Evolutionary conservation across 2,797 vertebrate species (phyloP).

Genomic region (Tolypeutes matacus): DNA sequence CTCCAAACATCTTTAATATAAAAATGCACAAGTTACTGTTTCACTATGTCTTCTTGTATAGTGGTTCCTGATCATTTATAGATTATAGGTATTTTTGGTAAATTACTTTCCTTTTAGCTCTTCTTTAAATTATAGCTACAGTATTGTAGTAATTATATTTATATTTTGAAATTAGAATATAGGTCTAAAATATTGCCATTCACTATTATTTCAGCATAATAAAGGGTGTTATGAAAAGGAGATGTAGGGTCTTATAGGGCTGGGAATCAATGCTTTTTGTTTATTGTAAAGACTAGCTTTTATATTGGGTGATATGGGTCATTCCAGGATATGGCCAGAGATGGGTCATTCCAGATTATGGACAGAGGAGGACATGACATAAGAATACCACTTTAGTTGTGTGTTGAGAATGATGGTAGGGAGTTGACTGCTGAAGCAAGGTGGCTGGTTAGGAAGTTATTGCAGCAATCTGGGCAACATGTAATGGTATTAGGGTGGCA

Average conservation of each 20-base stretch:
- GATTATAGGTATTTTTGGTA: not conserved
- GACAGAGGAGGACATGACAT: not conserved
- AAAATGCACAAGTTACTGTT: not conserved
- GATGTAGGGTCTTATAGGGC: not conserved
- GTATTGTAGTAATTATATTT: not conserved
- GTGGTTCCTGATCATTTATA: not conserved
- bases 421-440: not conserved
- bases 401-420: not conserved
- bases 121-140: not conserved
- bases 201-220: not conserved
- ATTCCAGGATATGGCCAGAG: not conserved
- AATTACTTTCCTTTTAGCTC: not conserved
- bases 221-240: not conserved
- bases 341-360: not conserved
- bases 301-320: not conserved
- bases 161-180: conserved; percentile 1
- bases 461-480: not conserved
- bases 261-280: not conserved
- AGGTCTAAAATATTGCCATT: not conserved
- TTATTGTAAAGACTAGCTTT: not conserved
- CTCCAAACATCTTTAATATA: not conserved
- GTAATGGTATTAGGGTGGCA: not conserved
- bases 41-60: not conserved
- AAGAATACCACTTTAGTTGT: not conserved
- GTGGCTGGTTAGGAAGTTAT: not conserved